Conservation (phyloP, 2,888 invertebrate species). For the Macroteleia sp. region DNA sequence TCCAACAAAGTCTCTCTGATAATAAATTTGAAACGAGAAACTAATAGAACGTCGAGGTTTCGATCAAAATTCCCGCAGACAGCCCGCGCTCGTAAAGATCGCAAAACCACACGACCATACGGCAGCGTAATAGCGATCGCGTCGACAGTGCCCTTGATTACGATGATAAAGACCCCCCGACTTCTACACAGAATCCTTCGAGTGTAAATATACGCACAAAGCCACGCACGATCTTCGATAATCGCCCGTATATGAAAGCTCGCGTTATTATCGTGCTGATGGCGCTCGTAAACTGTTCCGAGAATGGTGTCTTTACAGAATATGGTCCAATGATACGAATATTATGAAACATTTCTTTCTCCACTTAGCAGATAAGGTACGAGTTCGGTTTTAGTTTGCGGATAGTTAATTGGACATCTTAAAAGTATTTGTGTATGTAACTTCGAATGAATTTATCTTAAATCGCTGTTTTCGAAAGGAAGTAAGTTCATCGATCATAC, state of each 20-base stretch:
- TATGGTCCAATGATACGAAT: constrained; percentile 23
- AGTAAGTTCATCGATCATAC: constrained; percentile 30
- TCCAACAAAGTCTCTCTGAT: background rate
- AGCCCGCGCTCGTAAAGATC: too few species aligned
- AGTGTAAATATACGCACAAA: constrained; percentile 18
- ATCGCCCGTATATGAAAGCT: constrained; percentile 22
- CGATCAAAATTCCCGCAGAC: too few species aligned
- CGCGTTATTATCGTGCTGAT: constrained; percentile 33
- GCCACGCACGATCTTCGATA: constrained; percentile 26
- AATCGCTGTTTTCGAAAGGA: constrained; percentile 13
- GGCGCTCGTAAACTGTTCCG: constrained; percentile 33
- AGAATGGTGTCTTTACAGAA: constrained; percentile 4
- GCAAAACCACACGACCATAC: too few species aligned
- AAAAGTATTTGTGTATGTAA: background rate
- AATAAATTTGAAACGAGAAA: too few species aligned
- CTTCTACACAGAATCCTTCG: constrained; percentile 5
- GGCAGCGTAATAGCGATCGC: too few species aligned
- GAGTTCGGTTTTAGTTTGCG: background rate
- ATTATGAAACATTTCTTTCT: constrained; percentile 16
- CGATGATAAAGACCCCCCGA: constrained; percentile 12
- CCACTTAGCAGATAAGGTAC: constrained; percentile 9
- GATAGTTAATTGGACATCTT: constrained; percentile 5
- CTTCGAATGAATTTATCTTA: constrained; percentile 14
- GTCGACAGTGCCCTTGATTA: constrained; percentile 36
- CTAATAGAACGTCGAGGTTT: too few species aligned